A percentile compares a stretch with the other conserved stretches of the same genome.
These are phyloP conservation scores for Leptura quadrifasciata DNA, from an alignment of 2,888 invertebrate species.

Conservation along the genomic window DNA sequence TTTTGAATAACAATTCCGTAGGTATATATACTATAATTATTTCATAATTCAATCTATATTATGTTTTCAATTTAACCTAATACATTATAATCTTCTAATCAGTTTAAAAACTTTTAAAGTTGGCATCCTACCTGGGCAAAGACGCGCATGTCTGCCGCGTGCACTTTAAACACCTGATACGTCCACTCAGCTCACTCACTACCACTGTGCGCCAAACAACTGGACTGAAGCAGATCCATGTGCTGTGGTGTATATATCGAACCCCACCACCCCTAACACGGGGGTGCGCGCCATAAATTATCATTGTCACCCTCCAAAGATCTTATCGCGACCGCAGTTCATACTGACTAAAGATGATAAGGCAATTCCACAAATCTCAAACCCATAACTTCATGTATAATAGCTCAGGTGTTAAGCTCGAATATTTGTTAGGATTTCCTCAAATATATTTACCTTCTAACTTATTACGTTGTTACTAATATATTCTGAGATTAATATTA, in stretches of 20 bases:
- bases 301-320: conserved; percentile 46
- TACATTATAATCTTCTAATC: neutral
- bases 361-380: conserved; percentile 26
- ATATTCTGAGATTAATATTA: too few species aligned
- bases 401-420: conserved; percentile 29
- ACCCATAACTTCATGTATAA: conserved; percentile 22
- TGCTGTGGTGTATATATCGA: conserved; percentile 64
- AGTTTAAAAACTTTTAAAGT: conserved; percentile 38
- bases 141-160: conserved; percentile 64
- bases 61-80: neutral
- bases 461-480: too few species aligned
- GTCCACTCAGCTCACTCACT: conserved; percentile 61
- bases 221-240: conserved; percentile 63
- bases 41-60: too few species aligned
- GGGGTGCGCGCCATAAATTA: conserved; percentile 66
- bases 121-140: conserved; percentile 65
- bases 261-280: conserved; percentile 62
- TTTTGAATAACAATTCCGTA: too few species aligned
- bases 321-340: conserved; percentile 31
- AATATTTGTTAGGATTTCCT: conserved; percentile 15
- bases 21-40: too few species aligned
- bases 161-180: conserved; percentile 63
- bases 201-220: conserved; percentile 58
- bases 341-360: conserved; percentile 33
- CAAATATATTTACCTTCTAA: neutral